Evolutionary conservation across 92 coral and sea anemone genomes (phyloP).

Genomic region (Zoanthus sociatus): DNA sequence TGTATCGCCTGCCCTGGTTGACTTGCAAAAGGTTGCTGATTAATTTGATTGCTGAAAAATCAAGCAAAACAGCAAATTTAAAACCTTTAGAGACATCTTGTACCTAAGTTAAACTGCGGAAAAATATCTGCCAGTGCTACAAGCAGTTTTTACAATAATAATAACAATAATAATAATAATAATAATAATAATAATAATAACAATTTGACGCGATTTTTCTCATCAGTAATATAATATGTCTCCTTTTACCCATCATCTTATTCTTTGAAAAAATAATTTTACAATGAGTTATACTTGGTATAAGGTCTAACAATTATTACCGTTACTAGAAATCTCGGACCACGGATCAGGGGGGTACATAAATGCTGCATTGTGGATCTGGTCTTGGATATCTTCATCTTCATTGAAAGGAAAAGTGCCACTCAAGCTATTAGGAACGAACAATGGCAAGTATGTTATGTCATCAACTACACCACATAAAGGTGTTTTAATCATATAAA

Average conservation of each 20-base stretch:
- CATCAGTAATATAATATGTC: too few species aligned
- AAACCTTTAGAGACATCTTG: background rate
- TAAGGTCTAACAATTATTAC: slow-evolving; percentile 37
- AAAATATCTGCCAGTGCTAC: too few species aligned
- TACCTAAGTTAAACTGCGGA: too few species aligned
- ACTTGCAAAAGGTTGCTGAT: slow-evolving; percentile 96
- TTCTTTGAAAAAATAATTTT: too few species aligned
- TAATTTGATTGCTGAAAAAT: slow-evolving; percentile 80
- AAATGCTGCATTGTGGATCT: slow-evolving; percentile 95
- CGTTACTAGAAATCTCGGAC: slow-evolving; percentile 91
- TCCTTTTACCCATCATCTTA: too few species aligned
- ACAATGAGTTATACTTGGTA: too few species aligned
- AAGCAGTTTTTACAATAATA: too few species aligned
- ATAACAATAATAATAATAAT: too few species aligned
- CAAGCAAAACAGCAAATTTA: background rate
- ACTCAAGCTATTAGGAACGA: slow-evolving; percentile 73
- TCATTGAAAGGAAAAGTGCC: slow-evolving; percentile 99
- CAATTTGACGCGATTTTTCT: too few species aligned
- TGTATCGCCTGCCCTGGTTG: slow-evolving; percentile 91
- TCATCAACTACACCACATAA: background rate
- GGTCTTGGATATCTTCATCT: slow-evolving; percentile 98
- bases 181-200: too few species aligned
- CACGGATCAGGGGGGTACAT: slow-evolving; percentile 99
- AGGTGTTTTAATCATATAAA: background rate
- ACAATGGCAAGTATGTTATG: too few species aligned